Evolutionary conservation across 2,888 invertebrate species (phyloP).

Genomic region (Rotaria sp.): DNA sequence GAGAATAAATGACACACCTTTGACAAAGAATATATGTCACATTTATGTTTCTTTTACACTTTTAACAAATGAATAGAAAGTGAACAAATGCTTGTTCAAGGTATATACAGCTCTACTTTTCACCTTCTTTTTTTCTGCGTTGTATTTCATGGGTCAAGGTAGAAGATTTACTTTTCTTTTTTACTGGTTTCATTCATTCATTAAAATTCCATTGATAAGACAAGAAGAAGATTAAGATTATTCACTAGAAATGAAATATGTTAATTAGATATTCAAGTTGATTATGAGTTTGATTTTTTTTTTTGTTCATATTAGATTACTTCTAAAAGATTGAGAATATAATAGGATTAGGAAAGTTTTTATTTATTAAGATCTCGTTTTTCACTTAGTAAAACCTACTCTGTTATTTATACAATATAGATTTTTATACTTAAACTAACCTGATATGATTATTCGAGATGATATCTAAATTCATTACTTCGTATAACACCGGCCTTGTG

Average conservation of each 20-base stretch:
- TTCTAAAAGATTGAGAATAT: too few relatives aligned
- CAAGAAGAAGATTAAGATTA: not conserved
- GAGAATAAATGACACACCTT: slow-evolving; percentile 14
- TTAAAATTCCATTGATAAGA: not conserved
- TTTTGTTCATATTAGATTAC: too few relatives aligned
- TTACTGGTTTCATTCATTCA: not conserved
- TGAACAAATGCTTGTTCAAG: slow-evolving; percentile 13
- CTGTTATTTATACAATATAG: too few relatives aligned
- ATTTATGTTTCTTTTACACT: not conserved
- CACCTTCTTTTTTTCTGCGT: not conserved
- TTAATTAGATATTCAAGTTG: not conserved
- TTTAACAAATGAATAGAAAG: slow-evolving; percentile 10
- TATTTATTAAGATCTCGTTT: too few relatives aligned
- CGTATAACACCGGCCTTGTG: slow-evolving; percentile 28
- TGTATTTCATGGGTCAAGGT: not conserved
- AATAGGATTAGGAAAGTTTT: too few relatives aligned
- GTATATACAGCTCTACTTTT: not conserved
- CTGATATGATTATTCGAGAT: not conserved
- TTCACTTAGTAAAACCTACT: too few relatives aligned
- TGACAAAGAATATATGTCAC: not conserved
- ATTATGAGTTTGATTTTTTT: too few relatives aligned
- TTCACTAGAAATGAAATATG: not conserved
- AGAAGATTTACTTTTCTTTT: not conserved
- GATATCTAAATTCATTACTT: not conserved
- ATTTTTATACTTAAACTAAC: not conserved